Evolutionary conservation across 2,888 invertebrate species (phyloP), one percentile per base, ranked within the genome.

Genomic region (Watsonalla cultraria): DNA sequence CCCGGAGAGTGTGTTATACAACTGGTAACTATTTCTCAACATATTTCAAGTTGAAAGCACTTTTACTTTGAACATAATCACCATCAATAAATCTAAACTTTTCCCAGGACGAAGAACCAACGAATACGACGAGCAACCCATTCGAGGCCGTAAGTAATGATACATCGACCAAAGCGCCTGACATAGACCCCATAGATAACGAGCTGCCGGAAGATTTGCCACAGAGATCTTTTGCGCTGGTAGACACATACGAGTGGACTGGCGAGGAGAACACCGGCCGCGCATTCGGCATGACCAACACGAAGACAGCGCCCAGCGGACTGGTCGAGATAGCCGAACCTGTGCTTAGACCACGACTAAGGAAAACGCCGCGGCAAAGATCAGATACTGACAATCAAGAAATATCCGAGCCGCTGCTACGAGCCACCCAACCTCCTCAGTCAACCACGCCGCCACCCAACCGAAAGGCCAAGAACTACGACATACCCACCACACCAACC

Each of bases 1-100:
- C 93, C 95, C 0, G 96, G 96, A 5, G 94, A 96, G 66, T 97
- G 97, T 74, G 93, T 93, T 75, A 84, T 94, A 60, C 93, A 93
- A 51, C 84, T 91, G 68, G 93, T 92, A 63, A 56, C 46, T 52
- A 49, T 24, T 24, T 24, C 24, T 6, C 14, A 9, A 46, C 47
- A 15, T 13, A 49, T 47, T 2, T 34, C 45, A 35, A 35, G 46
- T 51, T 33, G 13, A 46, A 24, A 7, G 24, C 24, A 24, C 13
- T 37, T 4, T 33, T 42, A 8, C 52, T 51, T 35, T 42, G 45
- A 34, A 13, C 37, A 51, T 46, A 33, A 52, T 45, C 7, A 53
- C 54, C 37, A 9, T 51, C 15, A 35, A 49, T 51, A 6, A 46
- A 14, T n/a, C n/a, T 13, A 13, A 11, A 4, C 33, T 53, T 54